Conservation (phyloP, 1,140 invertebrate genomes). For the Spodoptera litura region DNA sequence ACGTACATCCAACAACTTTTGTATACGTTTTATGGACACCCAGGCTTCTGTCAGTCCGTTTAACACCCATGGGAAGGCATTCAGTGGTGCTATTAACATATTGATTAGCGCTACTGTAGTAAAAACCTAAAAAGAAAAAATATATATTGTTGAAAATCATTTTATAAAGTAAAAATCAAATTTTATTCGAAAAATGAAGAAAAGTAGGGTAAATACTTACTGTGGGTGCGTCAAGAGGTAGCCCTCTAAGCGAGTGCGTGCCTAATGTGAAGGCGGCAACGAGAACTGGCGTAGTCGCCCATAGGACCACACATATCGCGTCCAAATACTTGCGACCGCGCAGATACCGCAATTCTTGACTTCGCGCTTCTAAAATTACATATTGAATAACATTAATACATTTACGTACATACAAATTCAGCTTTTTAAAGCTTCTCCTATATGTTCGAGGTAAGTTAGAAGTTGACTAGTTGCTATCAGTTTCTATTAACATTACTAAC, state of each 20-base stretch:
- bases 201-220: slow-evolving; percentile 70
- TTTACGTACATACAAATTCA: too few species aligned
- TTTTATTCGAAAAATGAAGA: neutral
- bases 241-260: slow-evolving; percentile 94
- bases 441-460: too few species aligned
- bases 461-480: neutral
- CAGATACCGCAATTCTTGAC: slow-evolving; percentile 91
- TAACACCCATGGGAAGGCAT: slow-evolving; percentile 99
- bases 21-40: slow-evolving; percentile 94
- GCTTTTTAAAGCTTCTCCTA: too few species aligned
- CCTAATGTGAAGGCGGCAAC: slow-evolving; percentile 97
- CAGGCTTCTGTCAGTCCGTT: slow-evolving; percentile 98
- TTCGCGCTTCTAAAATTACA: slow-evolving; percentile 86
- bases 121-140: slow-evolving; percentile 88
- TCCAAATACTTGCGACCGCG: slow-evolving; percentile 97
- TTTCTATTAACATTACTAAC: slow-evolving; percentile 9
- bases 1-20: slow-evolving; percentile 90
- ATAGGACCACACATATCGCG: slow-evolving; percentile 99
- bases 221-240: slow-evolving; percentile 93
- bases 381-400: too few species aligned
- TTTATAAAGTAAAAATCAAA: too few species aligned
- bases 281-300: slow-evolving; percentile 99
- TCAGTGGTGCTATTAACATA: slow-evolving; percentile 98
- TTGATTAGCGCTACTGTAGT: slow-evolving; percentile 97
- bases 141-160: too few species aligned